Evolutionary conservation across 2,888 invertebrate genomes (phyloP), one percentile per base, ranked within the genome.

Genomic region (Pherbina coryleti): DNA sequence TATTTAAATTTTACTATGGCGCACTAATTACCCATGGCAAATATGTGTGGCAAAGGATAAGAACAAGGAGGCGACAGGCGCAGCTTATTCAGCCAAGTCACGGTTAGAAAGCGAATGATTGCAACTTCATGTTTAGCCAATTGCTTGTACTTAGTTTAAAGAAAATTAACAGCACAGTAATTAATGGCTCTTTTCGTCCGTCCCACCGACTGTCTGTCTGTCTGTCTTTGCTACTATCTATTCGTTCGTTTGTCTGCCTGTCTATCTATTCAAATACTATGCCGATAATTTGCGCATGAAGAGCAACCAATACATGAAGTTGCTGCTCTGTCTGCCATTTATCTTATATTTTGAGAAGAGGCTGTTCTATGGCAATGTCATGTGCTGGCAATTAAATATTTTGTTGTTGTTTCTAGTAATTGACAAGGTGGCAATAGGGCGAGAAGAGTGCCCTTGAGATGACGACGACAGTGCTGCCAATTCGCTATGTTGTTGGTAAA

Each of bases 21-120:
- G 76, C 79, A 78, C 75, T 76, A 78, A 79, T 77, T 76, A 73
- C 62, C 79, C 75, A 70, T 78, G 77, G 72, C 72, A 73, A 75
- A 77, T 78, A 49, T 72, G 75, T 75, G 66, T 22, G 53, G n/a
- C 19, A 70, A 22, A 53, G 44, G 57, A 11, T 8, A 37, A 44
- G 22, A n/a, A 44, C 7, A 22, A 44, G 22, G 49, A n/a, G 22
- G 25, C 67, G 37, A 44, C 37, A 67, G 17, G 17, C 66, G n/a
- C 19, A 17, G 37, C 28, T 19, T 44, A 49, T 14, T 1, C 5
- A 28, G 64, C 28, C 8, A n/a, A 14, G 31, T 31, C 11, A 64
- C 28, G 31, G 14, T 62, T 28, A 62, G 64, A 28, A 28, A 31
- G 31, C 31, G 4, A 22, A 37, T 34, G 34, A n/a, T 19, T 31